Evolutionary conservation across 2,888 invertebrate species (phyloP), one percentile per base, ranked within the genome.

Genomic region (Ophraella communa): DNA sequence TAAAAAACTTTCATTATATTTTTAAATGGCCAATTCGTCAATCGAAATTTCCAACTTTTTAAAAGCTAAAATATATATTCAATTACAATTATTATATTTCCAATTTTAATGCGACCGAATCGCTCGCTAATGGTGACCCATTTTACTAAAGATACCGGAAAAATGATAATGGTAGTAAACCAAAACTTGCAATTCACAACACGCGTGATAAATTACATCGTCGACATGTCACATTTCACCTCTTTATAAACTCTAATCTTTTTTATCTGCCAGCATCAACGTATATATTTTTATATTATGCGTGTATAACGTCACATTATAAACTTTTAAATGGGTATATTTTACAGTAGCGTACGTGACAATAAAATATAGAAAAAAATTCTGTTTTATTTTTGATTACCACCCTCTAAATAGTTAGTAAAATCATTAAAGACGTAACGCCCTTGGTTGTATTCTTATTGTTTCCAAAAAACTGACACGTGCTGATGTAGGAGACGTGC

Each of bases 211-310:
- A 65, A 68, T 49, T 68, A 71, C 68, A 72, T 72, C 74, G 71
- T 66, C 73, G 74, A 73, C n/a, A 71, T 73, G 73, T 74, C 76
- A 74, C 71, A 74, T 74, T 75, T 70, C 66, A 69, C 67, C 66
- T 69, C 69, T 73, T 74, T 71, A 72, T 70, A 54, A 63, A 68
- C 61, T 68, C 51, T 70, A 70, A 66, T 55, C 62, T 65, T 64
- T 35, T 69, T 70, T 73, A 73, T 73, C 74, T 65, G 47, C 30
- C 39, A 55, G 68, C n/a, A 73, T 73, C 70, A 68, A 68, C 70
- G 11, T 11, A 30, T 8, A 65, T 56, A 49, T 58, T 42, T 17
- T 4, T 23, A n/a, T n/a, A n/a, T n/a, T n/a, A n/a, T n/a, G n/a
- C n/a, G n/a, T n/a, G n/a, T n/a, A n/a, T n/a, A n/a, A n/a, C n/a